Base-by-base conservation (phyloP, 1,140 invertebrate species). In the Planococcus citri region DNA sequence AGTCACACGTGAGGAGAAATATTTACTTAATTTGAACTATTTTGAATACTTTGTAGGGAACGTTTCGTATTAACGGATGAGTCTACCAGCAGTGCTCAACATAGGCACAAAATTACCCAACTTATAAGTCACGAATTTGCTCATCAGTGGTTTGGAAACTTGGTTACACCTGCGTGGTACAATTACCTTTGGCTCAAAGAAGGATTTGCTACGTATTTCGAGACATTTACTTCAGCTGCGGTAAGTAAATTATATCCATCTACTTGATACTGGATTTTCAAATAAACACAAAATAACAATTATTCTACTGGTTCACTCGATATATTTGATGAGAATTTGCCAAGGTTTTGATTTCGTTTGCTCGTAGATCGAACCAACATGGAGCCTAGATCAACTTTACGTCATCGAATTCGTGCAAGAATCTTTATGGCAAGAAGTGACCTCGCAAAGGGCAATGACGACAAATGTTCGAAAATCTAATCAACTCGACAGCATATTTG, bases 401-500 rank as follows among this genome's bases (percentile, higher is more conserved):
- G 76, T 84, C 1, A 69, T 79, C 0, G 74, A 77, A 24, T 79
- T 80, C n/a, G 41, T 84, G 6, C 79, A 83, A 22, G 69, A 0
- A 1, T 82, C 81, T 1, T 76, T 86, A 60, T 72, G 76, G 17
- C 71, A 86, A 73, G 74, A 70, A 58, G 57, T 2, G 0, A 33
- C 33, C 1, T 25, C 92, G 0, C 94, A 97, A 79, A 92, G 68
- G 2, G 2, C 92, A 20, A 92, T 97, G 72, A 93, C 90, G 0
- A 84, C 94, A 0, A 84, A 87, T 72, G 94, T 97, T 0, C 81
- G 83, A 0, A 87, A 95, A 79, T 91, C 93, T 0, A 88, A 91
- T 74, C 92, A 97, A 79, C 95, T 97, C 9, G 88, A 86, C 72
- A 89, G 95, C 77, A 92, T 97, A 70, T 97, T 97, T 77, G 94